phyloP scores from a whole-genome alignment of 2,888 invertebrate species.

The Idaea dimidiata region DNA sequence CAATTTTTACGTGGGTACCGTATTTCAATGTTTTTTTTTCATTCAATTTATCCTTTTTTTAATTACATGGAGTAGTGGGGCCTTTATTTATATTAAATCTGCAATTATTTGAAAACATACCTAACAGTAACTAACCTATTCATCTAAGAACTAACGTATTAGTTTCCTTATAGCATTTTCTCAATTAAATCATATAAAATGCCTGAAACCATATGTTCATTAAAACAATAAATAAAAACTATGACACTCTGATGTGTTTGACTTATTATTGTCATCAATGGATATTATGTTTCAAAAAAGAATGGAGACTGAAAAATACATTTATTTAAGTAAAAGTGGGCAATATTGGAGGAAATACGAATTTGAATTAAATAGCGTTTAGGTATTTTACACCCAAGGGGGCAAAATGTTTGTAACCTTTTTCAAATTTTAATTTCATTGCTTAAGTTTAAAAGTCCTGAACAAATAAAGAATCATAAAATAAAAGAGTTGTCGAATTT shows the following conservation, averaged over 20 bases:
- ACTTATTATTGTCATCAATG: slow-evolving; percentile 58
- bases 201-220: slow-evolving; percentile 3
- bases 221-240: slow-evolving; percentile 38
- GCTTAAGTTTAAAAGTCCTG: not conserved
- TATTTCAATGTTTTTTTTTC: not conserved
- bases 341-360: not conserved
- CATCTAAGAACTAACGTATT: slow-evolving; percentile 2
- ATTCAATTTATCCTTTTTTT: not conserved
- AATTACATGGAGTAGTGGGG: not conserved
- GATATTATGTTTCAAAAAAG: slow-evolving; percentile 27
- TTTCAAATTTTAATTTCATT: not conserved
- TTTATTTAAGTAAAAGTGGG: not conserved
- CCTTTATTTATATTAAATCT: not conserved
- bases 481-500: not conserved
- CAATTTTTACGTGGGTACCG: too few relatives aligned
- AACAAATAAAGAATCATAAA: not conserved
- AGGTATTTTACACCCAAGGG: not conserved
- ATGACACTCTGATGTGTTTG: slow-evolving; percentile 62
- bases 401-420: not conserved
- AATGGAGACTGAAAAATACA: slow-evolving; percentile 19
- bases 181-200: slow-evolving; percentile 6
- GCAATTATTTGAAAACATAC: not conserved
- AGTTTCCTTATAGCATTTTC: slow-evolving; percentile 11
- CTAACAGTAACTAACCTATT: not conserved
- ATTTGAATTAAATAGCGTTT: not conserved